phyloP scores from a whole-genome alignment of 2,888 invertebrate genomes.

The Hydriomena furcata region DNA sequence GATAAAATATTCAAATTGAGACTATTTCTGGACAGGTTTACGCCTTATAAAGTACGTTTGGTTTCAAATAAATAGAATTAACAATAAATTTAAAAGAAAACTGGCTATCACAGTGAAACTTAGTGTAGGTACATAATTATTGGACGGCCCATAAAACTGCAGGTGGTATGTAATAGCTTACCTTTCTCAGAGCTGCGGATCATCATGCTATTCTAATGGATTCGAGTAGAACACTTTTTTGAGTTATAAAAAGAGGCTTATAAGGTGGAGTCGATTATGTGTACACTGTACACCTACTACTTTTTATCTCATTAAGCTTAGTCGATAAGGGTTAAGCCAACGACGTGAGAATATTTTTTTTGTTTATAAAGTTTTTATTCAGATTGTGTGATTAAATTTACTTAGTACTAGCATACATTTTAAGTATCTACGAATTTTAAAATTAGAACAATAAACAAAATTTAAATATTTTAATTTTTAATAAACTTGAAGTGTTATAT shows the following conservation, averaged over 20 bases:
- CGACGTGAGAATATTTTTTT: slow-evolving; percentile 4
- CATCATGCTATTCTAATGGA: slow-evolving; percentile 47
- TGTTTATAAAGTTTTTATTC: background rate
- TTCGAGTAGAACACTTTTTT: slow-evolving; percentile 20
- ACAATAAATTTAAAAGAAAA: slow-evolving; percentile 63
- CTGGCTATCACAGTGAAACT: slow-evolving; percentile 61
- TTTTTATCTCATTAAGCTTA: slow-evolving; percentile 27
- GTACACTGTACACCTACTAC: slow-evolving; percentile 25
- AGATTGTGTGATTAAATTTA: too few relatives aligned
- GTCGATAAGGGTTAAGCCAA: slow-evolving; percentile 24
- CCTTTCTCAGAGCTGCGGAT: slow-evolving; percentile 37
- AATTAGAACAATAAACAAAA: too few relatives aligned
- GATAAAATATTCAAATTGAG: slow-evolving; percentile 55
- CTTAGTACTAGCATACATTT: too few relatives aligned
- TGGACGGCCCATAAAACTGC: slow-evolving; percentile 54
- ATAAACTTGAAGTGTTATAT: too few relatives aligned
- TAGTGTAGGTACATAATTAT: slow-evolving; percentile 56
- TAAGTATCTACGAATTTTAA: too few relatives aligned
- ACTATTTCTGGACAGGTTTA: slow-evolving; percentile 45
- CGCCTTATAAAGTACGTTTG: slow-evolving; percentile 44
- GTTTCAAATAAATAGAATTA: slow-evolving; percentile 61
- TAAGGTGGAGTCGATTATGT: slow-evolving; percentile 18
- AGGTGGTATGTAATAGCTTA: slow-evolving; percentile 66
- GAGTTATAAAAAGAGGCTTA: slow-evolving; percentile 10
- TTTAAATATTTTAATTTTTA: too few relatives aligned